Percentiles rank a stretch among this genome's conserved stretches.
Evolutionary conservation across 2,797 vertebrate species (phyloP).

Genomic region (Peromyscus attwateri): DNA sequence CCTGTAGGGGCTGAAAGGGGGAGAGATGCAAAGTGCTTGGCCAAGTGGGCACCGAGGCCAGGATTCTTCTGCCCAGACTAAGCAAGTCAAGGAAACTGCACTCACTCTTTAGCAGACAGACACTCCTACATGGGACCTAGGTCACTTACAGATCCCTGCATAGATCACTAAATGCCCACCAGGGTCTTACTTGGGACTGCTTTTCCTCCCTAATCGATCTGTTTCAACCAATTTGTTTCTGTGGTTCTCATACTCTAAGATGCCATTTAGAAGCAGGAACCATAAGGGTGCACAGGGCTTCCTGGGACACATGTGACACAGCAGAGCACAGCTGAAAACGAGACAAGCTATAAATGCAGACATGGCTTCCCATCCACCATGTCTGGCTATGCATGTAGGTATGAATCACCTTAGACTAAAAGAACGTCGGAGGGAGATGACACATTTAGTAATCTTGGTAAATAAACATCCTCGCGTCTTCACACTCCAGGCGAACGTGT

Average conservation of each 20-base stretch:
- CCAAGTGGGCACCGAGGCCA: background rate
- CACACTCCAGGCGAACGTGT: background rate
- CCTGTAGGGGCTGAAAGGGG: background rate
- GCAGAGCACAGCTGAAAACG: background rate
- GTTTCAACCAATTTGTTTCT: background rate
- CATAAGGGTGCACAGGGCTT: rapidly evolving
- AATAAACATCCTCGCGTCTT: background rate
- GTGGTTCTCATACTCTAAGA: background rate
- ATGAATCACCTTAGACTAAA: background rate
- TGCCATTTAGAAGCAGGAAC: background rate
- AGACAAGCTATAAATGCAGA: background rate
- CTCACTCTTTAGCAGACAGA: background rate
- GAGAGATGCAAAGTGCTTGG: background rate
- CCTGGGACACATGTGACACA: background rate
- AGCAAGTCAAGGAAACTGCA: background rate
- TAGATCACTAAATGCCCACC: background rate
- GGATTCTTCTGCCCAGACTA: background rate
- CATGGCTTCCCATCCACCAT: background rate
- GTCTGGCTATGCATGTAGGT: background rate
- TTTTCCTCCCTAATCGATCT: background rate
- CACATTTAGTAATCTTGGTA: rapidly evolving
- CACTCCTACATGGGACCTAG: background rate
- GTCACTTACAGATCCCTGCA: background rate
- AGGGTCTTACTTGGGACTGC: background rate
- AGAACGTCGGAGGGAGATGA: background rate